Evolutionary conservation across 2,888 invertebrate species (phyloP), one percentile per base, ranked within the genome.

Genomic region (Hirtodrosophila cameraria): DNA sequence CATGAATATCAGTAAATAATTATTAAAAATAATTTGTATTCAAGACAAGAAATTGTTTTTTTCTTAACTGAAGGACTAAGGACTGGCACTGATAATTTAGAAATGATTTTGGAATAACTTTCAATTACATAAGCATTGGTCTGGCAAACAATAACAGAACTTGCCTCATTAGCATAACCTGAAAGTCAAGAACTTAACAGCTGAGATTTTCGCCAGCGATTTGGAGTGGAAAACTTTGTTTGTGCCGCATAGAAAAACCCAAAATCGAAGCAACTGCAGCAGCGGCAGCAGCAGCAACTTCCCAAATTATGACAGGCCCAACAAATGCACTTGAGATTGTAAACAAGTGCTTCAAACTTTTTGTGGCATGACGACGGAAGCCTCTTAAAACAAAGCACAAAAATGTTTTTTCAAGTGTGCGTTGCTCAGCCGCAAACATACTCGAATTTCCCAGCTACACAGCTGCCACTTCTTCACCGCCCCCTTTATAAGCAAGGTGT

Each of bases 141-240:
- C 46, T 38, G 43, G 27, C 27, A 57, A 67, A 60, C 71, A 60
- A 62, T 67, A 52, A 65, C 54, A 60, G 67, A 85, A 83, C 68
- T 85, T 83, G 68, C 46, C 86, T 85, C 83, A 83, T 83, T 83
- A 83, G 82, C 82, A 83, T 83, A 82, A 67, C 59, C 57, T 9
- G 18, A 39, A 58, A 67, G 67, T 71, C 58, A 61, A 31, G 61
- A 72, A 63, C 55, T 62, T 67, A 64, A 59, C 79, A 79, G 82
- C 78, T 83, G 68, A 80, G 83, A 72, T 77, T 85, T 73, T 53
- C 63, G 49, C 27, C 46, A 48, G 39, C 36, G 30, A 31, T 45
- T 68, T 55, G 68, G 68, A 82, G 82, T 82, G 82, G 77, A 82
- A 85, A 82, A 82, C 38, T 82, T 82, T 79, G 42, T n/a, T 45